Evolutionary conservation across 2,113 vertebrate genomes (phyloP).

Genomic region (Genyomyrus donnyi): DNA sequence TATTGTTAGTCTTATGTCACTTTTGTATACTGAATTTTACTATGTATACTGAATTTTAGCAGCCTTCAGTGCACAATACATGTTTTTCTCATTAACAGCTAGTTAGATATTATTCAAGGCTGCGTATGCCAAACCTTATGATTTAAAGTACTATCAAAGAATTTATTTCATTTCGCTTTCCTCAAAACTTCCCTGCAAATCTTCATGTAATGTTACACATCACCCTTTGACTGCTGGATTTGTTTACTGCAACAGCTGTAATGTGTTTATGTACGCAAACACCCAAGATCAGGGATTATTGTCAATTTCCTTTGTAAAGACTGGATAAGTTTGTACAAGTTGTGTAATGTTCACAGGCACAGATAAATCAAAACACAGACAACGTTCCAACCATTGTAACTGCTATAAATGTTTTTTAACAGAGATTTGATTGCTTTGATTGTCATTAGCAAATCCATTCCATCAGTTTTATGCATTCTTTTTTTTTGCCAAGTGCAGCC

Average conservation of each 20-base stretch:
- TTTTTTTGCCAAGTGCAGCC: background rate
- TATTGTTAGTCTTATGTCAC: background rate
- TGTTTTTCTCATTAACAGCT: background rate
- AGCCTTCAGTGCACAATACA: background rate
- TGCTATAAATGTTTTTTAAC: background rate
- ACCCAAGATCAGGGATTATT: background rate
- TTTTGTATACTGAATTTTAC: background rate
- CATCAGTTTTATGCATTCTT: background rate
- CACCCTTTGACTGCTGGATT: background rate
- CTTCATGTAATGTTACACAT: background rate
- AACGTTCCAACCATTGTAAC: background rate
- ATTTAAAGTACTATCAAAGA: background rate
- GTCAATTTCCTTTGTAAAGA: background rate
- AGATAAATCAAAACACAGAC: background rate
- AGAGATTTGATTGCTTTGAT: background rate
- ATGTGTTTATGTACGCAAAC: background rate
- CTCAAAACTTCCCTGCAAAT: background rate
- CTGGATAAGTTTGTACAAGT: background rate
- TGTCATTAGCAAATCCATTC: background rate
- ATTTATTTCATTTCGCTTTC: background rate
- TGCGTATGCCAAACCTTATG: background rate
- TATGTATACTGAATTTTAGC: background rate
- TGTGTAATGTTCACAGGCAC: background rate
- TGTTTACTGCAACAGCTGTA: background rate
- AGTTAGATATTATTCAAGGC: background rate